Evolutionary conservation across 2,888 invertebrate genomes (phyloP).

Genomic region (Scrobipalpa atriplicella): DNA sequence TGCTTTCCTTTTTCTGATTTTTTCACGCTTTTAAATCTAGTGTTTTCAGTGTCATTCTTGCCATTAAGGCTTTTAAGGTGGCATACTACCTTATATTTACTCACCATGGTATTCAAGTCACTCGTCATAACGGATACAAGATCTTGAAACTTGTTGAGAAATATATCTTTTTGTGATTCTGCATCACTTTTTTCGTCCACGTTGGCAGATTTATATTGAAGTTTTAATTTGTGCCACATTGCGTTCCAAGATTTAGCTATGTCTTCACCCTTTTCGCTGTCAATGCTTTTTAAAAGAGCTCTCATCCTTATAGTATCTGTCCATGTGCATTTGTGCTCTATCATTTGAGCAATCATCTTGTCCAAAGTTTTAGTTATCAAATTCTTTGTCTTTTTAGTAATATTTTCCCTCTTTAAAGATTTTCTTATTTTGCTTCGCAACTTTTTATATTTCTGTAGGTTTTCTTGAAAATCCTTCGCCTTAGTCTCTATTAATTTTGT

Average conservation of each 20-base stretch:
- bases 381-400: conserved; percentile 51
- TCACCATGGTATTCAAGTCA: conserved; percentile 42
- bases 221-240: conserved; percentile 46
- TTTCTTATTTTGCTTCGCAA: conserved; percentile 51
- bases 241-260: not conserved
- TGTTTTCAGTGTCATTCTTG: not conserved
- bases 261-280: not conserved
- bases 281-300: not conserved
- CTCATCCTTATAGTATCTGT: conserved; percentile 29
- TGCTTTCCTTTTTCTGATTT: not conserved
- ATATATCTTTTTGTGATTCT: conserved; percentile 36
- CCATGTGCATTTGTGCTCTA: conserved; percentile 53
- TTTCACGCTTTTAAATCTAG: too few relatives aligned
- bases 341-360: conserved; percentile 52
- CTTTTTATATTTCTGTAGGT: conserved; percentile 55
- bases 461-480: conserved; percentile 39
- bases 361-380: conserved; percentile 56
- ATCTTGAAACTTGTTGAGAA: conserved; percentile 46
- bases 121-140: conserved; percentile 47
- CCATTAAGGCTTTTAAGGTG: conserved; percentile 39
- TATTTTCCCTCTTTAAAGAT: conserved; percentile 50
- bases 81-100: conserved; percentile 52
- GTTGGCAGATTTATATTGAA: conserved; percentile 35
- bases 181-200: not conserved
- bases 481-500: conserved; percentile 27